Base-by-base conservation (phyloP, 2,888 invertebrate species). In the Pyrochroa serraticornis region DNA sequence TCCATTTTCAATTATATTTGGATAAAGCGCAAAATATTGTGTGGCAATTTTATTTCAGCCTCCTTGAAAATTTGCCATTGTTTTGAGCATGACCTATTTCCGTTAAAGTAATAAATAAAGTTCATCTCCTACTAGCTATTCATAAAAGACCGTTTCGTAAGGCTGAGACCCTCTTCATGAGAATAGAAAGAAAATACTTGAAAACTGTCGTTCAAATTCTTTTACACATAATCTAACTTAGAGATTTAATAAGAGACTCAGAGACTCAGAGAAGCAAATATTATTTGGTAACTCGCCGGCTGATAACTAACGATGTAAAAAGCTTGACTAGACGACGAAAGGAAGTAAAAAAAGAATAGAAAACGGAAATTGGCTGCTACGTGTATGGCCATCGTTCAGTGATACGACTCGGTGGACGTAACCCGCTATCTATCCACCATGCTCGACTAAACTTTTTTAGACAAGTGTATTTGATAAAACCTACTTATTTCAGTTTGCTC, bases 301-400 rank as follows among this genome's bases (percentile, higher is more conserved):
- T 57, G 63, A 63, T 63, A 63, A 63, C 67, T 64, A 67, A 57
- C 61, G 51, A 62, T 58, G 60, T 62, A 67, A 60, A 61, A 65
- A 63, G 59, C 60, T 61, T 54, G 62, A 60, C 47, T 56, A 47
- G 62, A 65, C 64, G 63, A 58, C 66, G 67, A 68, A 69, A 57
- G 69, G 69, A 70, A 66, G 66, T 64, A 60, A 67, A 70, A 67
- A 68, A 68, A 70, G 71, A 70, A 71, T 68, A 64, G 66, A 68
- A 67, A 62, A 60, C 70, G 71, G 71, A 71, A 71, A 71, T 71
- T 71, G 70, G 69, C 63, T 66, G 67, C 70, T 71, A 71, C 70
- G 70, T 71, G 71, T 69, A 69, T 67, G 63, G 67, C 64, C 64
- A 68, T 70, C 65, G 58, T 64, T 59, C 63, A 59, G 60, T 60